Evolutionary conservation across 2,888 invertebrate species (phyloP).

Genomic region (Caenorhabditis sinica): DNA sequence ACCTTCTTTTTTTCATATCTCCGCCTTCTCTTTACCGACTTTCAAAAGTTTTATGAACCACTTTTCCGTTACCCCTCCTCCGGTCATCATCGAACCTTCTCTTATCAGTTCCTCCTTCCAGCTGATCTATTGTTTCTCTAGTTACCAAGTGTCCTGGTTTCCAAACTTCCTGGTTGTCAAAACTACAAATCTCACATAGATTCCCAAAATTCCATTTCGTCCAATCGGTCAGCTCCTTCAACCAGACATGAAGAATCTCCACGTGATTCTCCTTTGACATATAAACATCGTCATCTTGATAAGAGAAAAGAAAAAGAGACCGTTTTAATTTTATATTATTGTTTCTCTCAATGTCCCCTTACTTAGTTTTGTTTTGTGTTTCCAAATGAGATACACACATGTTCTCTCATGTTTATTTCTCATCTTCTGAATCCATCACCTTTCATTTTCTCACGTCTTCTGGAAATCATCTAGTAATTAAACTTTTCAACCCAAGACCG

Average conservation of each 20-base stretch:
- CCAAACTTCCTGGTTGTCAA: background rate
- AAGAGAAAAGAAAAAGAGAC: slow-evolving; percentile 21
- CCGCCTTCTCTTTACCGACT: background rate
- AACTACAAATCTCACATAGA: background rate
- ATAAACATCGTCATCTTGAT: slow-evolving; percentile 51
- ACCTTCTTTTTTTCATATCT: background rate
- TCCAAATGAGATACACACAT: no score
- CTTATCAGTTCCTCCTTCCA: slow-evolving; percentile 8
- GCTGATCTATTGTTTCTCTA: background rate
- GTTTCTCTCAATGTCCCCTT: background rate
- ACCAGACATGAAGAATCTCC: slow-evolving; percentile 1
- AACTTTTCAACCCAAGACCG: no score
- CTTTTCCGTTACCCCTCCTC: background rate
- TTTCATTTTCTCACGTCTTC: background rate
- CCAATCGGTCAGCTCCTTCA: background rate
- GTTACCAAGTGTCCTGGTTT: background rate
- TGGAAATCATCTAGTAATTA: no score
- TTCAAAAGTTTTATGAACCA: slow-evolving; percentile 26
- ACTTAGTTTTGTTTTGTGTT: slow-evolving; percentile 20
- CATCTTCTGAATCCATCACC: background rate
- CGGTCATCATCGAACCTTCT: background rate
- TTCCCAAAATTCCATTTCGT: background rate
- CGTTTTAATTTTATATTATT: slow-evolving; percentile 27
- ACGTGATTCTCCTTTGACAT: slow-evolving; percentile 23
- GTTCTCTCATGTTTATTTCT: slow-evolving; percentile 6